Conservation (phyloP, 2,888 invertebrate species). For the Cataglyphis cursor region DNA sequence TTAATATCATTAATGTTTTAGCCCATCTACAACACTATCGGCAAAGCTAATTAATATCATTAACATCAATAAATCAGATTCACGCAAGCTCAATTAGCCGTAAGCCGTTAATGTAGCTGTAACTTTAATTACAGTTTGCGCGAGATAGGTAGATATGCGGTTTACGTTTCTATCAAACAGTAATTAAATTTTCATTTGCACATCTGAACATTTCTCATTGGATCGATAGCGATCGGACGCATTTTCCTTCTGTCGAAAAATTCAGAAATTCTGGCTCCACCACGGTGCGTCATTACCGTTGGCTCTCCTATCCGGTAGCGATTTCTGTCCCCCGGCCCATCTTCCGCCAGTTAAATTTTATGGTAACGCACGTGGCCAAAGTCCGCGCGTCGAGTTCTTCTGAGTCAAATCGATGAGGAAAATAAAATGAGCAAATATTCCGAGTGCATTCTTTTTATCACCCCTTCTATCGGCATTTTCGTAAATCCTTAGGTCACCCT, state of each 20-base stretch:
- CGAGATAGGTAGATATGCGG: background rate
- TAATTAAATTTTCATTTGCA: slow-evolving; percentile 34
- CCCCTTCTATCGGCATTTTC: slow-evolving; percentile 53
- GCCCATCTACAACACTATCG: background rate
- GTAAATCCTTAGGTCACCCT: slow-evolving; percentile 51
- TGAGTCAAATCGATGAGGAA: slow-evolving; percentile 64
- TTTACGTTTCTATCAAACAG: slow-evolving; percentile 4
- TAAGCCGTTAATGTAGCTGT: slow-evolving; percentile 27
- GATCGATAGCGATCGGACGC: slow-evolving; percentile 14
- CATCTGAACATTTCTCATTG: background rate
- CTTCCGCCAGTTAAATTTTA: slow-evolving; percentile 74
- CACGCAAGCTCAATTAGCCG: slow-evolving; percentile 17
- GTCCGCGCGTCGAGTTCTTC: slow-evolving; percentile 45
- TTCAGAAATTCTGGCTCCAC: slow-evolving; percentile 32
- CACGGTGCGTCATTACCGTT: slow-evolving; percentile 34
- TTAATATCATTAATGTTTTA: background rate
- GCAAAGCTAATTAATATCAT: slow-evolving; percentile 15
- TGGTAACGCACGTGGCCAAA: slow-evolving; percentile 52
- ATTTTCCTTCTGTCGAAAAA: slow-evolving; percentile 12
- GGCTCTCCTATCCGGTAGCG: slow-evolving; percentile 29
- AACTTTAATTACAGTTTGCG: slow-evolving; percentile 30
- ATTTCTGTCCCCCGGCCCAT: slow-evolving; percentile 39
- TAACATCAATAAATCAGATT: slow-evolving; percentile 26
- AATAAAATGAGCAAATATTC: slow-evolving; percentile 68
- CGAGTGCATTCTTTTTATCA: slow-evolving; percentile 72